phyloP scores from a whole-genome alignment of 2,113 vertebrate species.

The Lagopus leucura region DNA sequence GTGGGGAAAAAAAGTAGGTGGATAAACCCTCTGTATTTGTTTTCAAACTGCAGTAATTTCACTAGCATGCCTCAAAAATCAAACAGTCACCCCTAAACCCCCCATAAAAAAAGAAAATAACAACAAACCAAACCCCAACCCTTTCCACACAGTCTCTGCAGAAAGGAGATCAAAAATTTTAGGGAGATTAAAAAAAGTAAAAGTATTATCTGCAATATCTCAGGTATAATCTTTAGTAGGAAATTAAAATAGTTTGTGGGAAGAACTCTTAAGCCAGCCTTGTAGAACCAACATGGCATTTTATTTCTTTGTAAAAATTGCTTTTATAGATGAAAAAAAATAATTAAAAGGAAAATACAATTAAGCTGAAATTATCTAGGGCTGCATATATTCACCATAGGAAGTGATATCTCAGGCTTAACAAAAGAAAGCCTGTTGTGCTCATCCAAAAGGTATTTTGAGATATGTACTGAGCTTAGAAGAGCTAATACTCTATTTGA shows the following conservation, averaged over 20 bases:
- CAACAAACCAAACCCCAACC: not conserved
- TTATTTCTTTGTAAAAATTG: conserved; percentile 15
- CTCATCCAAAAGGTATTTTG: not conserved
- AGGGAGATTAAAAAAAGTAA: not conserved
- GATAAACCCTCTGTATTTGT: conserved; percentile 20
- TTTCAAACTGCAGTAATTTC: conserved; percentile 4
- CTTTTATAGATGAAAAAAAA: conserved; percentile 22
- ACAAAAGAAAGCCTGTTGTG: not conserved
- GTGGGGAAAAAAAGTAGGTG: not conserved
- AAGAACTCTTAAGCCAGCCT: not conserved
- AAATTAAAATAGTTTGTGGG: not conserved
- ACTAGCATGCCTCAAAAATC: not conserved
- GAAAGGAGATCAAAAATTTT: conserved; percentile 14
- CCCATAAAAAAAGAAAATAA: not conserved
- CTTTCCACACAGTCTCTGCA: not conserved
- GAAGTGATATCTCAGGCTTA: not conserved
- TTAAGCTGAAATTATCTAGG: conserved; percentile 29
- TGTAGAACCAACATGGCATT: not conserved
- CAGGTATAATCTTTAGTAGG: not conserved
- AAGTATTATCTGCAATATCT: not conserved
- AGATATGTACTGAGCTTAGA: not conserved
- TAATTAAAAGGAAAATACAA: conserved; percentile 12
- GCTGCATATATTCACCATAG: conserved; percentile 7
- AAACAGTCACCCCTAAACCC: not conserved
- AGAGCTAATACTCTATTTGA: conserved; percentile 28